Evolutionary conservation across 2,888 invertebrate genomes (phyloP), one percentile per base, ranked within the genome.

Genomic region (Meloe dianella): DNA sequence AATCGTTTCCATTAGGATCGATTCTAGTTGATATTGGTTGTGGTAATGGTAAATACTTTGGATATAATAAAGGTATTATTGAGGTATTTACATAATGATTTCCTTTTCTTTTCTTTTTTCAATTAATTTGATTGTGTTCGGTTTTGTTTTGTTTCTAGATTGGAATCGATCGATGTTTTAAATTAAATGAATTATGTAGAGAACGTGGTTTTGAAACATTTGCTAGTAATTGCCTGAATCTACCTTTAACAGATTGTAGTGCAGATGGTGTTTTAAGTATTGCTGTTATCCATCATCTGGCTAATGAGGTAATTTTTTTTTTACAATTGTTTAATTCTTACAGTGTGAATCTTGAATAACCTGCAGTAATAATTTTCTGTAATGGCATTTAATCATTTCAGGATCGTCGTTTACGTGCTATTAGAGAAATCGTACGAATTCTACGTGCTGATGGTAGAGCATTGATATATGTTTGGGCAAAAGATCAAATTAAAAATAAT

Each of bases 21-120:
- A 80, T 96, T 10, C 80, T 98, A 14, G 80, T 97, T 5, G 99
- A 99, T 84, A 89, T 98, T 41, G 99, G 99, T 7, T 97, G 98
- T 83, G 99, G 99, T 10, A 99, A 99, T 86, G 99, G 98, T 51
- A 99, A 99, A 87, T 98, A 99, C 84, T 87, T 99, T 64, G 87
- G 89, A 61, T 79, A 84, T 2, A 89, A 89, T 71, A 77, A 81
- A 38, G 84, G 87, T 70, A 85, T 90, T 61, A 84, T 87, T 73
- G 89, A 91, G 85, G 92, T 92, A 81, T 14, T 54, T 17, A n/a
- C n/a, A n/a, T 6, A 5, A 17, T 35, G 6, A 41, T 24, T 78
- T 76, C 54, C 9, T 58, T 17, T 5, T 17, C 8, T 57, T 20
- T 4, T 27, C 2, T 27, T 27, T 27, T 27, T 27, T 27, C 27